A percentile compares a stretch with the other conserved stretches of the same genome.
Conservation (phyloP, 2,113 vertebrate species). For the Neodon shergylaensis region DNA sequence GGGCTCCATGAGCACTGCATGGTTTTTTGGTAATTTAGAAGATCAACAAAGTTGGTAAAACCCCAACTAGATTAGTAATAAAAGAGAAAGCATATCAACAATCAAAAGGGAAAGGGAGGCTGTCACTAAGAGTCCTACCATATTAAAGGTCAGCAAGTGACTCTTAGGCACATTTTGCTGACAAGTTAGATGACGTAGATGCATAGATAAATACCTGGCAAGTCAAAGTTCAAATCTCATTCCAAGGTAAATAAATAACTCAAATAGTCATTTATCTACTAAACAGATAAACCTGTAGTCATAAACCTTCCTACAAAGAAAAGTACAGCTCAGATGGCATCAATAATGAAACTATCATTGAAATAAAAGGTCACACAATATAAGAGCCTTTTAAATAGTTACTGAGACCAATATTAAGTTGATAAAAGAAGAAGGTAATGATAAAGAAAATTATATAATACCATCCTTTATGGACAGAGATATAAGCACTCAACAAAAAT, state of each 20-base stretch:
- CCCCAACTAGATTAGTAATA: neutral
- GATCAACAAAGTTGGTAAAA: neutral
- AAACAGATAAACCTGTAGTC: neutral
- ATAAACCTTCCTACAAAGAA: slow-evolving; percentile 28
- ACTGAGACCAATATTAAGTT: slow-evolving; percentile 1
- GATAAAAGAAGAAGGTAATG: neutral
- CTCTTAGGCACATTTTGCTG: neutral
- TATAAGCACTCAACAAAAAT: slow-evolving; percentile 9
- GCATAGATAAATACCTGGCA: neutral
- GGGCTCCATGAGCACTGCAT: no score
- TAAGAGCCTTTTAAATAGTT: slow-evolving; percentile 26
- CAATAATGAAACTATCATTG: neutral
- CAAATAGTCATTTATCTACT: neutral
- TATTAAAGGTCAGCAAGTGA: slow-evolving; percentile 11
- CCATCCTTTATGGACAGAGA: neutral
- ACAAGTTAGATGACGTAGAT: neutral
- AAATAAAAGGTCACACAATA: neutral
- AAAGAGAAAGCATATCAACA: neutral
- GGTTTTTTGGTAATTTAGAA: neutral
- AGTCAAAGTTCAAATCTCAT: slow-evolving; percentile 10
- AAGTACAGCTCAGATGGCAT: neutral
- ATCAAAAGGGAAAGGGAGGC: neutral
- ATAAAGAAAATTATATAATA: slow-evolving; percentile 11
- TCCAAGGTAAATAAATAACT: neutral
- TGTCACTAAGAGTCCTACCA: neutral